Base-by-base conservation (phyloP, 2,888 invertebrate genomes). In the Ochropleura leucogaster region DNA sequence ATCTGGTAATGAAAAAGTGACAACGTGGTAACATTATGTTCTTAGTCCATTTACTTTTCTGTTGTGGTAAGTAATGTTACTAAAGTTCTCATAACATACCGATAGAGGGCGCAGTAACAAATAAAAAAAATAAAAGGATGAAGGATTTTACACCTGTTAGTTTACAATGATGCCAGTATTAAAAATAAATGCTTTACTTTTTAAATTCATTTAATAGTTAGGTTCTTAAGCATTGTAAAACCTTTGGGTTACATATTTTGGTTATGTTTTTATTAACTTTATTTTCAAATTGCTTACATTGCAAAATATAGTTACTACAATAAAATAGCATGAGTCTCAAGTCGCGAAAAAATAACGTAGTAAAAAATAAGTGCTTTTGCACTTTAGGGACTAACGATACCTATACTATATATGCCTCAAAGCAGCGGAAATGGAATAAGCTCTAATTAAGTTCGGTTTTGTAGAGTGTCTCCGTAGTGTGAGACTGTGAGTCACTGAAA, bases 71-170 rank as follows among this genome's bases (percentile, higher is more conserved):
- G 84, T 71, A 86, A 73, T 66, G 0, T 64, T 63, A 18, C 8
- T 0, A 0, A 7, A 20, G 10, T 47, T 68, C 72, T 63, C 4
- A 6, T 8, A 6, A 6, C 14, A 18, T 20, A 18, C 5, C 73
- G 67, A 76, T 76, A 93, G 93, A 89, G 89, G 90, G 83, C 88
- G 77, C 55, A 80, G 4, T 44, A 40, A 47, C 46, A 46, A 53
- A 70, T 49, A 65, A 30, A 63, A n/a, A 40, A 83, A 70, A 60
- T 74, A 77, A 79, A 80, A 80, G 65, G 63, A 75, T 73, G 30
- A 68, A 80, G 77, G 69, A 76, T 80, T 84, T 82, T 72, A 76
- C 77, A 84, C 82, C 82, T 84, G 85, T 80, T 74, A 74, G 10
- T 66, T 51, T 49, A 10, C 10, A 42, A 68, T 77, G 51, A 66